A percentile compares a stretch with the other conserved stretches of the same genome.
phyloP scores from a whole-genome alignment of 2,888 invertebrate species.

The Athetis lepigone region DNA sequence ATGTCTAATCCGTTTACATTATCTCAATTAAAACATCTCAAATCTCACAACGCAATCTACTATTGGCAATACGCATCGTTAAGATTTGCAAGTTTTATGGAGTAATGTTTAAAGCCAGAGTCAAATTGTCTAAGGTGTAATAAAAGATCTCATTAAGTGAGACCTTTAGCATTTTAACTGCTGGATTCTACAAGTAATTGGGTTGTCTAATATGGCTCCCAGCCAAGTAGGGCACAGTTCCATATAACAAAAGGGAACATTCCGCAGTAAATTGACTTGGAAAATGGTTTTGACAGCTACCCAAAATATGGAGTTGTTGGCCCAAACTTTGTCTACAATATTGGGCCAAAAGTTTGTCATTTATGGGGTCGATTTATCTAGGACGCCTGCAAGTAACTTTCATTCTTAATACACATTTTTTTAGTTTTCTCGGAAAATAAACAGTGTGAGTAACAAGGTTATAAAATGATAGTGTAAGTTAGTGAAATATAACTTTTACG shows the following conservation, averaged over 20 bases:
- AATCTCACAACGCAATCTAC: not conserved
- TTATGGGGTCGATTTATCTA: not conserved
- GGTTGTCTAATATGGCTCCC: constrained; percentile 22
- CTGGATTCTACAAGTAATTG: not conserved
- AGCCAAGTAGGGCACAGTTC: constrained; percentile 26
- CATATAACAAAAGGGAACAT: constrained; percentile 26
- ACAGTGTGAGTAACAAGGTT: too few species aligned
- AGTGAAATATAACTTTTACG: too few species aligned
- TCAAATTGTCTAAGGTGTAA: not conserved
- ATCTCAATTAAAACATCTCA: too few species aligned
- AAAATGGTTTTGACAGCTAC: constrained; percentile 24
- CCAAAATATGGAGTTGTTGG: constrained; percentile 9
- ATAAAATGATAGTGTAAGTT: too few species aligned
- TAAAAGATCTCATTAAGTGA: not conserved
- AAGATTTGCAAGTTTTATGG: not conserved
- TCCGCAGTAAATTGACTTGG: constrained; percentile 12
- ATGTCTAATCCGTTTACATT: too few species aligned
- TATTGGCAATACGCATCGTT: not conserved
- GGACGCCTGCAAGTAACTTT: not conserved
- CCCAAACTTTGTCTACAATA: constrained; percentile 9
- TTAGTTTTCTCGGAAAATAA: too few species aligned
- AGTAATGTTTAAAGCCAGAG: not conserved
- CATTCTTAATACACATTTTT: too few species aligned
- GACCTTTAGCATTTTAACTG: not conserved
- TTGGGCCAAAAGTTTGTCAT: constrained; percentile 5